Percentiles rank a stretch among this genome's conserved stretches.
phyloP scores from a whole-genome alignment of 1,140 invertebrate species.

The Caenorhabditis inopinata region DNA sequence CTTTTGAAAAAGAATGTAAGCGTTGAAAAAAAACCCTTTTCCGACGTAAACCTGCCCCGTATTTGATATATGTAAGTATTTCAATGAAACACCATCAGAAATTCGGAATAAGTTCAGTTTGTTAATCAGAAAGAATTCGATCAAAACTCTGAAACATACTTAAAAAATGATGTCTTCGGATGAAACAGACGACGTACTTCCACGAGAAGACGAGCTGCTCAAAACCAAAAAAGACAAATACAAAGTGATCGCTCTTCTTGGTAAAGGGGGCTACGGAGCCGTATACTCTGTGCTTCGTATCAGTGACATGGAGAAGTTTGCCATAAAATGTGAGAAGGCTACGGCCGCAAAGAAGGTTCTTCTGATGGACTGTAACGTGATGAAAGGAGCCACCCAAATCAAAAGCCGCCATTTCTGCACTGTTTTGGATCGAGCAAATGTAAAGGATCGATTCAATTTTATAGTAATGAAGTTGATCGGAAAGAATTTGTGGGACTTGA shows the following conservation, averaged over 20 bases:
- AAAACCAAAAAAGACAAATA: background rate
- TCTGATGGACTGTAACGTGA: slow-evolving; percentile 25
- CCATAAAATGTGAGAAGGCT: slow-evolving; percentile 35
- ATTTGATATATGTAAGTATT: no score
- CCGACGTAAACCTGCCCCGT: no score
- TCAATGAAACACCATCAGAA: no score
- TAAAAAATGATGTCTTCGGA: background rate
- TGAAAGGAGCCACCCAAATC: background rate
- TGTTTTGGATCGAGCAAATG: slow-evolving; percentile 18
- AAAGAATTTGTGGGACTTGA: slow-evolving; percentile 41
- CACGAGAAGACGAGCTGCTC: background rate
- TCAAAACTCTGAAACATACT: slow-evolving; percentile 6
- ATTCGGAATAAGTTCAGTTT: no score
- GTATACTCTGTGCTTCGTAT: slow-evolving; percentile 31
- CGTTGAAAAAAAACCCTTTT: no score
- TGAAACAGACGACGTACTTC: background rate
- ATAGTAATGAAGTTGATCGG: slow-evolving; percentile 42
- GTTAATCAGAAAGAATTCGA: no score
- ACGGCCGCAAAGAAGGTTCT: slow-evolving; percentile 30
- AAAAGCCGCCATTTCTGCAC: slow-evolving; percentile 32
- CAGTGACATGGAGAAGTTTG: slow-evolving; percentile 23
- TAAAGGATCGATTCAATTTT: slow-evolving; percentile 32
- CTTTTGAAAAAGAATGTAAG: no score
- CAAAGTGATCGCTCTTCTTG: slow-evolving; percentile 15
- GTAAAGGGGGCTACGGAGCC: slow-evolving; percentile 40